These are phyloP conservation scores for Physocephala rufipes DNA, from an alignment of 2,888 invertebrate genomes.

Conservation along the genomic window DNA sequence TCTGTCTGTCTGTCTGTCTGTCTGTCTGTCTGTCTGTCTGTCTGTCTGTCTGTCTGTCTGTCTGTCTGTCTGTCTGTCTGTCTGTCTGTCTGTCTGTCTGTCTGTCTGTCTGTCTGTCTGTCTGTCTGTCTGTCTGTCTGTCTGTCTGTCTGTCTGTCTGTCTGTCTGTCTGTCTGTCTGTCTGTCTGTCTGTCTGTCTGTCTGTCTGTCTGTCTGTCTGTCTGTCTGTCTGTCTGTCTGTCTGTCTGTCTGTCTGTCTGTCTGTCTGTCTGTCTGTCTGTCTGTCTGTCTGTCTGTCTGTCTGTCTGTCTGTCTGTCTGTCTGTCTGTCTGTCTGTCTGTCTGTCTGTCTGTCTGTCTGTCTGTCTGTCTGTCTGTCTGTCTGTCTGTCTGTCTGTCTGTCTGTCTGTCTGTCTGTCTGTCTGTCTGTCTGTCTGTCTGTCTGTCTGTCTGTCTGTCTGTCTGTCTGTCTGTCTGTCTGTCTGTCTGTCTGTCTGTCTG, in stretches of 20 bases:
- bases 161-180: neutral
- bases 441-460: neutral
- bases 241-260: neutral
- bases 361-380: neutral
- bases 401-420: neutral
- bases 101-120: neutral
- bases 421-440: neutral
- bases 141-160: neutral
- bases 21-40: slow-evolving; percentile 1
- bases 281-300: neutral
- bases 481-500: neutral
- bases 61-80: neutral
- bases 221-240: neutral
- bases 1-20: slow-evolving; percentile 1
- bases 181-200: neutral
- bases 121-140: neutral
- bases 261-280: neutral
- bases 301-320: neutral
- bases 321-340: neutral
- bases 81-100: neutral
- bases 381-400: neutral
- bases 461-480: neutral
- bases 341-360: neutral
- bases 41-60: neutral
- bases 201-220: neutral